Conservation (phyloP, 2,113 vertebrate species). For the Rhipidura dahli region DNA sequence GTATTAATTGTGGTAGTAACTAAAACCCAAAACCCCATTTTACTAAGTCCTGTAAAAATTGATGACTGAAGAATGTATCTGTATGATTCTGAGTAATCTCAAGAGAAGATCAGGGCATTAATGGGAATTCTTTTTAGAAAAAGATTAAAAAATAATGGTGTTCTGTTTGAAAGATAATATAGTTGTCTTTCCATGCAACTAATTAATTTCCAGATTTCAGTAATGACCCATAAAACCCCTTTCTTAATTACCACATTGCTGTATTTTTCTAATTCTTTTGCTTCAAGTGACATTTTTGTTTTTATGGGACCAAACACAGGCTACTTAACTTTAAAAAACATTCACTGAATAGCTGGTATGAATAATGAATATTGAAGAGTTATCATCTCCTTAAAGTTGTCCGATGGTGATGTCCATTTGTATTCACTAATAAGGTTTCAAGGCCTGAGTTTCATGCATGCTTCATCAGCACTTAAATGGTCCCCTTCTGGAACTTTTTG, state of each 20-base stretch:
- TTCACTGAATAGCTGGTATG: not conserved
- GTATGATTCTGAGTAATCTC: not conserved
- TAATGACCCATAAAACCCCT: not conserved
- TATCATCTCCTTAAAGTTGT: not conserved
- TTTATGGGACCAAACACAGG: not conserved
- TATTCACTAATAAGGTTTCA: not conserved
- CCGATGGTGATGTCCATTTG: rapidly evolving
- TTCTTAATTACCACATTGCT: not conserved
- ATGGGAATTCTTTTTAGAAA: not conserved
- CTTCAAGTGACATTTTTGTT: not conserved
- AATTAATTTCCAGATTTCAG: not conserved
- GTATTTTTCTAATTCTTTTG: not conserved
- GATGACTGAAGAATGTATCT: not conserved
- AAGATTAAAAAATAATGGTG: not conserved
- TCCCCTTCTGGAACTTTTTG: not conserved
- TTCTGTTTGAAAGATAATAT: not conserved
- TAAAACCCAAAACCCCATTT: not conserved
- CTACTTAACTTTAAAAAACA: not conserved
- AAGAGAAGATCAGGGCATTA: not conserved
- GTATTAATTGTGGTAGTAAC: not conserved
- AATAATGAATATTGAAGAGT: not conserved
- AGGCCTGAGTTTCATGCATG: not conserved
- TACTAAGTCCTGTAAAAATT: not conserved
- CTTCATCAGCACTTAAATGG: not conserved
- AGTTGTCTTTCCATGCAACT: not conserved